These are phyloP conservation scores for Galagoides demidoff DNA, from an alignment of 2,797 vertebrate genomes.

Conservation along the genomic window DNA sequence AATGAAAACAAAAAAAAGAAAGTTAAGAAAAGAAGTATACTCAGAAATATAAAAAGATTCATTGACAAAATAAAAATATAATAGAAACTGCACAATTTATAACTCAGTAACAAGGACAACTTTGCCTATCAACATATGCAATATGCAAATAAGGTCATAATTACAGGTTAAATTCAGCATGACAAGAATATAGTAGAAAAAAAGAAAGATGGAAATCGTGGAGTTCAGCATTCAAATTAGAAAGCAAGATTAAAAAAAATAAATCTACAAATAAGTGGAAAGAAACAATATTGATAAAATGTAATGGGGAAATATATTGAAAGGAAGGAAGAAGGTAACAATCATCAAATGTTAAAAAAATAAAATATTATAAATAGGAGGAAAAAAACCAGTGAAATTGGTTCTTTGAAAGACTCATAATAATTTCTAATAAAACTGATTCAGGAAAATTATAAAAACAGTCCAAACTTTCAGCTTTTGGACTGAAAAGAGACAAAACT, in stretches of 20 bases:
- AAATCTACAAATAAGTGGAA: neutral
- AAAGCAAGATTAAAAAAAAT: neutral
- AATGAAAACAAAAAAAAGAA: too few species aligned
- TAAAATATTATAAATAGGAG: neutral
- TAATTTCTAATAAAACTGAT: neutral
- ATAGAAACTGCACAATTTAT: neutral
- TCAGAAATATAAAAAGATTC: neutral
- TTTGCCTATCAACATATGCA: neutral
- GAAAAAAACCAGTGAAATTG: neutral
- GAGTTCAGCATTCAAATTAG: neutral
- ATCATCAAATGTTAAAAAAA: neutral
- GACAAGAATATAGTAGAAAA: neutral
- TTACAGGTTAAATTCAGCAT: neutral
- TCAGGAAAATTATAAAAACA: neutral
- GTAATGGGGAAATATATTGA: neutral
- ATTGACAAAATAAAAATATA: neutral
- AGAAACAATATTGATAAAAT: neutral
- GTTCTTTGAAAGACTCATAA: neutral
- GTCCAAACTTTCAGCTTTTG: neutral
- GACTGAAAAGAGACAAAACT: neutral
- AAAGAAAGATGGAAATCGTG: neutral
- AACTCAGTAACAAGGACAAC: neutral
- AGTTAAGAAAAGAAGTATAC: neutral
- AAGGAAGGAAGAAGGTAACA: neutral
- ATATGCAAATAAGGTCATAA: neutral